A percentile compares a stretch with the other conserved stretches of the same genome.
Evolutionary conservation across 2,113 vertebrate genomes (phyloP).

Genomic region (Grammomys surdaster): DNA sequence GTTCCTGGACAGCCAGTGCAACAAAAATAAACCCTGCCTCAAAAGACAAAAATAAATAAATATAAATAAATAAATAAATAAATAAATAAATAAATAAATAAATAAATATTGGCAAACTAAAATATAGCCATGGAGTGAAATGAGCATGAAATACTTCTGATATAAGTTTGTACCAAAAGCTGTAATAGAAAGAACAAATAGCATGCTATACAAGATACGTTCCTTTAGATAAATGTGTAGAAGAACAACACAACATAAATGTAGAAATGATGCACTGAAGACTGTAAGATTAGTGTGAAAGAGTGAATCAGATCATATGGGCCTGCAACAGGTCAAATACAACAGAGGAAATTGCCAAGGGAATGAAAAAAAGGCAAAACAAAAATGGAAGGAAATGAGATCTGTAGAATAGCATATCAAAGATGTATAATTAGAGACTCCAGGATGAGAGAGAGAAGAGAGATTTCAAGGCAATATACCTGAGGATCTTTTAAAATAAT

Average conservation of each 20-base stretch:
- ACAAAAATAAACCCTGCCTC: neutral
- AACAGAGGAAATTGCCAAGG: neutral
- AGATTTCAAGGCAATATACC: neutral
- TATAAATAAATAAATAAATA: no score
- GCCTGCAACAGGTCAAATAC: neutral
- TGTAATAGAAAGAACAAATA: neutral
- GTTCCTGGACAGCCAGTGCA: neutral
- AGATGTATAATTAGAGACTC: neutral
- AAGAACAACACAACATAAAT: neutral
- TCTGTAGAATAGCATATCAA: neutral
- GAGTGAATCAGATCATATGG: neutral
- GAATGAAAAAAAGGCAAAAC: neutral
- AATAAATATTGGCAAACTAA: neutral
- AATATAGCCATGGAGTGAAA: neutral
- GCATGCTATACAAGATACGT: neutral
- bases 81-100: neutral
- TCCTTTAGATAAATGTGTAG: slow-evolving; percentile 35
- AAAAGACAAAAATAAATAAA: neutral
- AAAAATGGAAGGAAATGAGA: neutral
- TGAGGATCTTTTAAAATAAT: neutral
- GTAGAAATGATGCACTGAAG: slow-evolving; percentile 11
- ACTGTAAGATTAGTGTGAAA: neutral
- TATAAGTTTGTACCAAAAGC: neutral
- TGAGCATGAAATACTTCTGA: neutral
- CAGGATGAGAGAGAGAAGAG: neutral